Evolutionary conservation across 2,888 invertebrate species (phyloP).

Genomic region (Sesia apiformis): DNA sequence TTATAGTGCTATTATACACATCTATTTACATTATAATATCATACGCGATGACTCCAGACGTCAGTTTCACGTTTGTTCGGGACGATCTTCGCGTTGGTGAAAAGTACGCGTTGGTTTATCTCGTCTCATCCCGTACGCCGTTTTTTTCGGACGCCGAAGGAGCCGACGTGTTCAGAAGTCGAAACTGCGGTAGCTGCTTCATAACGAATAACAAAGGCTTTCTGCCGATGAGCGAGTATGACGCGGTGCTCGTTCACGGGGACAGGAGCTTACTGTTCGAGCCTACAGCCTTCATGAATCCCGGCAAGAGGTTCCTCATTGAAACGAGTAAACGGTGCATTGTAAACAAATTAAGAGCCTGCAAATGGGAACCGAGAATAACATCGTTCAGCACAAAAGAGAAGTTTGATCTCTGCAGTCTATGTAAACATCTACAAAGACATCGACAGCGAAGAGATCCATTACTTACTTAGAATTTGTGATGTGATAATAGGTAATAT

Average conservation of each 20-base stretch:
- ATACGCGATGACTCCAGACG: constrained; percentile 23
- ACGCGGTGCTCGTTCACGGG: constrained; percentile 32
- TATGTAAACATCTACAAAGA: constrained; percentile 18
- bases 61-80: constrained; percentile 26
- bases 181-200: constrained; percentile 36
- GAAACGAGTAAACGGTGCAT: constrained; percentile 27
- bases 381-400: constrained; percentile 23
- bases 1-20: constrained; percentile 27
- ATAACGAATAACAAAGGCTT: constrained; percentile 46
- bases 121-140: constrained; percentile 23
- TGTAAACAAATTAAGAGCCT: constrained; percentile 24
- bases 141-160: constrained; percentile 33
- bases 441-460: constrained; percentile 1
- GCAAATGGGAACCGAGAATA: constrained; percentile 27
- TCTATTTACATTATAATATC: constrained; percentile 26
- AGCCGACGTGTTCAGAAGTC: constrained; percentile 26
- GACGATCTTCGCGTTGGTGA: constrained; percentile 33
- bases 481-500: constrained; percentile 15
- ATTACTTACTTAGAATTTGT: constrained; percentile 6
- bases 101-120: constrained; percentile 34
- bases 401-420: constrained; percentile 22
- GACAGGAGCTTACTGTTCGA: constrained; percentile 17
- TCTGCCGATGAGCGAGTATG: constrained; percentile 37
- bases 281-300: constrained; percentile 27
- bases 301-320: constrained; percentile 29